A percentile compares a stretch with the other conserved stretches of the same genome.
Evolutionary conservation across 2,797 vertebrate species (phyloP).

Genomic region (Natrix natrix): DNA sequence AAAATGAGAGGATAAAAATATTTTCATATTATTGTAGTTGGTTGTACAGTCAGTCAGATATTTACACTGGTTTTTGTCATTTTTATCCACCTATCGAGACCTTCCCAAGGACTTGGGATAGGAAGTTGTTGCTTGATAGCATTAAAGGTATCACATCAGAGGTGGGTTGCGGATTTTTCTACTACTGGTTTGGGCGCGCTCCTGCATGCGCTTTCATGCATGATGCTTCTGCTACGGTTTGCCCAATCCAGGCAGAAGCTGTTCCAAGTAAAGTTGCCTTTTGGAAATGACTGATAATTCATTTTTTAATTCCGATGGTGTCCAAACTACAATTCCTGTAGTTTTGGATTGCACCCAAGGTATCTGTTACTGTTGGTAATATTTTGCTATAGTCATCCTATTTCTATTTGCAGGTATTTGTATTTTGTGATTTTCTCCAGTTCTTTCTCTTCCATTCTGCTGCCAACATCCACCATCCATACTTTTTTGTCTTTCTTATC

Average conservation of each 20-base stretch:
- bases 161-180: too few species aligned
- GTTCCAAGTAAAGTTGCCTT: not conserved
- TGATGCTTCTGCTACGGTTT: too few species aligned
- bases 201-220: too few species aligned
- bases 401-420: not conserved
- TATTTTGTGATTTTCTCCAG: not conserved
- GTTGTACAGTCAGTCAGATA: not conserved
- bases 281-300: not conserved
- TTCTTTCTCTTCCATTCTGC: not conserved
- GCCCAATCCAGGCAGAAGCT: not conserved
- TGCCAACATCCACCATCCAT: not conserved
- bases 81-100: not conserved
- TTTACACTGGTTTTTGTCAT: not conserved
- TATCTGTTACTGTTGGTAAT: not conserved
- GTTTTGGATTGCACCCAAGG: not conserved
- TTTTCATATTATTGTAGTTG: not conserved
- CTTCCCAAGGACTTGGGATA: not conserved
- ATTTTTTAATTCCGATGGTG: not conserved
- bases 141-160: not conserved
- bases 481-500: not conserved
- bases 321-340: not conserved
- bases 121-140: not conserved
- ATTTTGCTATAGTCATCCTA: not conserved
- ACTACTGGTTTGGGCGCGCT: too few species aligned
- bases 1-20: constrained; percentile 25